phyloP scores from a whole-genome alignment of 2,797 vertebrate genomes.

The Rhincodon typus region DNA sequence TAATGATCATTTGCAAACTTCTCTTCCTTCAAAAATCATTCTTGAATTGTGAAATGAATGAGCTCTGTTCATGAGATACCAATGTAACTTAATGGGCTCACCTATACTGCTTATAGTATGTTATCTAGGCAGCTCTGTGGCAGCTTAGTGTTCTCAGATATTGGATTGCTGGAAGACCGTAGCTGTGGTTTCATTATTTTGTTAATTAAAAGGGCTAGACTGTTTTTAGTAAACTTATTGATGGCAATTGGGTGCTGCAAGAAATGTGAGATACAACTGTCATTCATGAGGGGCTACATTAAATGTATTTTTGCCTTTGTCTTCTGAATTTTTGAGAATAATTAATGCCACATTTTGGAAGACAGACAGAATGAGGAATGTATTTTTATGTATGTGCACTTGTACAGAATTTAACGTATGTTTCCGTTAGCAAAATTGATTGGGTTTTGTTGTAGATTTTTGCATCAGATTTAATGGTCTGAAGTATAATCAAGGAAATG shows the following conservation, averaged over 20 bases:
- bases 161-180: too few species aligned
- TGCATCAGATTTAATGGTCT: not conserved
- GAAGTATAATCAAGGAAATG: too few species aligned
- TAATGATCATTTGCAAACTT: not conserved
- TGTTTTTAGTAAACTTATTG: constrained; percentile 14
- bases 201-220: not conserved
- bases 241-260: not conserved
- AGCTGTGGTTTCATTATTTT: constrained; percentile 7
- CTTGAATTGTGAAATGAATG: not conserved
- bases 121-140: not conserved
- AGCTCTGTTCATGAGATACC: not conserved
- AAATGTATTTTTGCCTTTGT: constrained; percentile 30
- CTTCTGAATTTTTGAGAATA: not conserved
- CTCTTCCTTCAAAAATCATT: not conserved
- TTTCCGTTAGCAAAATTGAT: not conserved
- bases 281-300: not conserved
- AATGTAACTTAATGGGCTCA: not conserved
- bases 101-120: not conserved
- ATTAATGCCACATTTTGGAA: constrained; percentile 31
- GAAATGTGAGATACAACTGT: not conserved
- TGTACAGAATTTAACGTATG: constrained; percentile 17
- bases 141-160: not conserved
- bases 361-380: constrained; percentile 8
- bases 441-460: not conserved
- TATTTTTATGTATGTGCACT: constrained; percentile 33